Percentiles rank a stretch among this genome's conserved stretches.
Conservation (phyloP, 2,113 vertebrate genomes). For the Baryphthengus martii region DNA sequence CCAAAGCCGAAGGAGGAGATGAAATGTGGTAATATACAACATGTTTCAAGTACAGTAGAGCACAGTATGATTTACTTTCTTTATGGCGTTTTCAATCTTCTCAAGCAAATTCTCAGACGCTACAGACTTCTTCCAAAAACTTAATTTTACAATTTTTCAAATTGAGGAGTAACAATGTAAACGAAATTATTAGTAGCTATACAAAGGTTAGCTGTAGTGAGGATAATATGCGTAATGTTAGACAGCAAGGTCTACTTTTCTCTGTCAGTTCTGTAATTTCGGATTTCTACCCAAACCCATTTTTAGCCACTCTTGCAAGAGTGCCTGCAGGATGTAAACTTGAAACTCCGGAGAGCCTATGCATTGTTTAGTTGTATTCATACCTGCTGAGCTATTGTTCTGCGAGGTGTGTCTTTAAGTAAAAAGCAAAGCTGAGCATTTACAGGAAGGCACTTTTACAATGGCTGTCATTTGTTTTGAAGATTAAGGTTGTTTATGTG, state of each 20-base stretch:
- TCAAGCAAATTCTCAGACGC: not conserved
- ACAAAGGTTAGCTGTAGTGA: not conserved
- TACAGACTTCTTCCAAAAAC: not conserved
- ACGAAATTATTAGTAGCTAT: not conserved
- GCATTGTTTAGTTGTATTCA: conserved; percentile 34
- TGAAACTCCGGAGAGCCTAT: not conserved
- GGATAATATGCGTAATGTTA: not conserved
- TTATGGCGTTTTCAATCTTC: not conserved
- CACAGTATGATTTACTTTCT: not conserved
- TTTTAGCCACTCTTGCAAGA: not conserved
- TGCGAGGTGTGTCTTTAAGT: conserved; percentile 74
- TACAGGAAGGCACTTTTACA: conserved; percentile 48
- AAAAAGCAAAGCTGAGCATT: conserved; percentile 58
- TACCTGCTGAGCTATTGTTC: conserved; percentile 82
- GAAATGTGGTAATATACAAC: not conserved
- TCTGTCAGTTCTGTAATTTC: not conserved
- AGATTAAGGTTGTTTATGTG: conserved; percentile 27
- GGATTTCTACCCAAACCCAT: not conserved
- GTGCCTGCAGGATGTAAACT: conserved; percentile 33
- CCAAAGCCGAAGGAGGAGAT: not conserved
- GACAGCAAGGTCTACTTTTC: not conserved
- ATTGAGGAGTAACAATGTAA: not conserved
- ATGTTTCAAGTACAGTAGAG: not conserved
- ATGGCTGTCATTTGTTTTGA: conserved; percentile 55
- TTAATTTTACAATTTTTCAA: not conserved